phyloP scores from a whole-genome alignment of 2,888 invertebrate genomes.

The Volucella inflata region DNA sequence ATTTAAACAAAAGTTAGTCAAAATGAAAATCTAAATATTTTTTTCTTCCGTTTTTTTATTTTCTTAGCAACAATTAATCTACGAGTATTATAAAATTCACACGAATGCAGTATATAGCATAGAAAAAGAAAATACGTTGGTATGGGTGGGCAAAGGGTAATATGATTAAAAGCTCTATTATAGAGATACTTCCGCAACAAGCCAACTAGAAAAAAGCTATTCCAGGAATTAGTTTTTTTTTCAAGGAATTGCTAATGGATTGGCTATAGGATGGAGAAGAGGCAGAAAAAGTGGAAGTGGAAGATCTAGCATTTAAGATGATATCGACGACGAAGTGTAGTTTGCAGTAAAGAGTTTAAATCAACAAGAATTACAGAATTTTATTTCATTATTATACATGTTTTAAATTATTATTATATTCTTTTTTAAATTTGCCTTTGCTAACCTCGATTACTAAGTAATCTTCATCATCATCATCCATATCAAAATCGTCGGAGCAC shows the following conservation, averaged over 20 bases:
- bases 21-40: constrained; percentile 7
- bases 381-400: neutral
- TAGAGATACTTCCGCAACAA: constrained; percentile 27
- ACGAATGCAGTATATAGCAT: constrained; percentile 53
- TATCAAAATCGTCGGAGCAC: constrained; percentile 81
- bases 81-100: constrained; percentile 28
- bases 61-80: constrained; percentile 13
- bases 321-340: constrained; percentile 58
- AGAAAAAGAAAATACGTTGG: constrained; percentile 16
- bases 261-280: neutral
- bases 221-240: constrained; percentile 37
- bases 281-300: neutral
- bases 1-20: constrained; percentile 33
- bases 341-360: constrained; percentile 35
- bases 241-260: constrained; percentile 28
- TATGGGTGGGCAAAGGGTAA: constrained; percentile 7
- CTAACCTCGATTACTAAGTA: constrained; percentile 84
- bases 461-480: constrained; percentile 82
- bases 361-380: constrained; percentile 46
- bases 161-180: constrained; percentile 36
- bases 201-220: constrained; percentile 56
- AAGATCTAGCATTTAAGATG: constrained; percentile 63
- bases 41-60: constrained; percentile 16
- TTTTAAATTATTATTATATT: too few species aligned
- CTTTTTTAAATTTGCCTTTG: constrained; percentile 38